Percentiles rank a stretch among this genome's conserved stretches.
Conservation (phyloP, 2,113 vertebrate genomes). For the Onychorhynchus coronatus region DNA sequence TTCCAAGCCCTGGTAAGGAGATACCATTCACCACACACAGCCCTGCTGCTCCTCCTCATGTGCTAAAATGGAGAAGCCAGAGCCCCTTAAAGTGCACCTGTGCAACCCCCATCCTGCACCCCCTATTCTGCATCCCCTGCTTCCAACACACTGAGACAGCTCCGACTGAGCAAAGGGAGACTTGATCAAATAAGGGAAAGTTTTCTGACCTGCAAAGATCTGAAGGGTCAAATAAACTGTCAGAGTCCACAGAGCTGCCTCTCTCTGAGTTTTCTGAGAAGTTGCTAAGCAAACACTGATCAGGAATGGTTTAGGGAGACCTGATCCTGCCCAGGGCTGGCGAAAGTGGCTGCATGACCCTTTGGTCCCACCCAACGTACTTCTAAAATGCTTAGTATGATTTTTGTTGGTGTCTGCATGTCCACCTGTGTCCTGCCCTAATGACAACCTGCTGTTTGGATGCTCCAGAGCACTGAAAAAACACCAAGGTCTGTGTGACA, state of each 20-base stretch:
- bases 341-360: accelerated
- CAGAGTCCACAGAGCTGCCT: not conserved
- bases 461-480: not conserved
- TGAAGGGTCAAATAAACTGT: not conserved
- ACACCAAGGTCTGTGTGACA: not conserved
- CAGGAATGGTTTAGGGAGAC: not conserved
- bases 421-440: not conserved
- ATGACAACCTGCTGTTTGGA: not conserved
- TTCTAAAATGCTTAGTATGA: not conserved
- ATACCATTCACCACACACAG: not conserved
- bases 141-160: not conserved
- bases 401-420: accelerated
- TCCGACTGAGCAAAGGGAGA: accelerated
- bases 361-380: not conserved
- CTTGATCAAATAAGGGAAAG: not conserved
- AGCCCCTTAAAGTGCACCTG: not conserved
- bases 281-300: not conserved
- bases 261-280: not conserved
- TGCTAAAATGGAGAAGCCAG: not conserved
- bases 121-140: not conserved
- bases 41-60: not conserved
- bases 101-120: too few relatives aligned
- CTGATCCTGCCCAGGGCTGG: not conserved
- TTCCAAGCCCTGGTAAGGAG: not conserved
- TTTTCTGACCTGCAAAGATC: not conserved